Evolutionary conservation across 2,797 vertebrate genomes (phyloP).

Genomic region (Florisuga fusca): DNA sequence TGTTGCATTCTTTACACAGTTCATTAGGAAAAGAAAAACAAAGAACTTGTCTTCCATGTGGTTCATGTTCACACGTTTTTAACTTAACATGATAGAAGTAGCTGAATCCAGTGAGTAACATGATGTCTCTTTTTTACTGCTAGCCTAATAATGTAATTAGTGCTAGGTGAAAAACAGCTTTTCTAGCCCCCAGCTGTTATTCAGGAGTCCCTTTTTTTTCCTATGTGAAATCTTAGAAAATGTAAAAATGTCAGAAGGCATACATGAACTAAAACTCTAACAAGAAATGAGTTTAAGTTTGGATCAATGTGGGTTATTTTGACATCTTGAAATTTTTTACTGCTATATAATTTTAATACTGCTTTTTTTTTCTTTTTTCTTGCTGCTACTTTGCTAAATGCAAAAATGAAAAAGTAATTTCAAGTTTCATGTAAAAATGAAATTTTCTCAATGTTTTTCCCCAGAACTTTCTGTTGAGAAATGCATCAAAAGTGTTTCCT

Average conservation of each 20-base stretch:
- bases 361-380: not conserved
- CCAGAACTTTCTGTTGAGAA: not conserved
- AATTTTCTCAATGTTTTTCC: not conserved
- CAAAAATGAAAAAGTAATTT: not conserved
- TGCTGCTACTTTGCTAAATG: not conserved
- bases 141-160: not conserved
- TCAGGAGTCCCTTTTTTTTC: not conserved
- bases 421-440: not conserved
- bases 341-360: not conserved
- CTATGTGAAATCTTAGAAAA: not conserved
- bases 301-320: not conserved
- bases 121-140: not conserved
- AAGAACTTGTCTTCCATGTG: constrained; percentile 37
- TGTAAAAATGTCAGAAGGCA: not conserved
- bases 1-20: constrained; percentile 10
- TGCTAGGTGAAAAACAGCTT: not conserved
- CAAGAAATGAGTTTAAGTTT: not conserved
- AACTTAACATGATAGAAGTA: not conserved
- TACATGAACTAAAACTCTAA: not conserved
- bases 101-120: not conserved
- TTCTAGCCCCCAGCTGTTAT: constrained; percentile 7
- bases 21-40: constrained; percentile 54
- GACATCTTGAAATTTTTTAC: not conserved
- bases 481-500: not conserved
- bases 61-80: constrained; percentile 38